Conservation (phyloP, 2,113 vertebrate species). For the Parus major region DNA sequence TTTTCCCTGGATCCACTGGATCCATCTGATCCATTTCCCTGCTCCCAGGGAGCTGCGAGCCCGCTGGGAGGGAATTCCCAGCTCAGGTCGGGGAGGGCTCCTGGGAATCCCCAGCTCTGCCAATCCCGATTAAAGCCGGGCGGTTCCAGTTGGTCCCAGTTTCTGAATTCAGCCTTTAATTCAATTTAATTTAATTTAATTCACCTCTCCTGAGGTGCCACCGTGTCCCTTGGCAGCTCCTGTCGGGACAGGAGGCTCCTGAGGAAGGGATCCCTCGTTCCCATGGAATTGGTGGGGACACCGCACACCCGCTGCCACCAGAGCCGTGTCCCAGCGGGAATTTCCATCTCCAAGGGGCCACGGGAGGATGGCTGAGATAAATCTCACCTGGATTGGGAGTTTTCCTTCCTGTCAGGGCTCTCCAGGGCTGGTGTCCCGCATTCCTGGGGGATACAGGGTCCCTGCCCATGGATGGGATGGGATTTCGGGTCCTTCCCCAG, state of each 20-base stretch:
- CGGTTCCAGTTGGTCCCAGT: not conserved
- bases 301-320: not conserved
- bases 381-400: not conserved
- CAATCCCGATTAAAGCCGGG: fast-evolving
- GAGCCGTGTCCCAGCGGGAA: not conserved
- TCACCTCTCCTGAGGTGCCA: not conserved
- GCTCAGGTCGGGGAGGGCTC: not conserved
- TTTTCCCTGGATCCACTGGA: fast-evolving
- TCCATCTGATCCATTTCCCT: too few relatives aligned
- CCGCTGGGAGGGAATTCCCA: not conserved
- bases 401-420: not conserved
- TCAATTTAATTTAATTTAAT: too few relatives aligned
- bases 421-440: not conserved
- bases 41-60: not conserved
- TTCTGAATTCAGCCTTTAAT: too few relatives aligned
- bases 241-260: not conserved
- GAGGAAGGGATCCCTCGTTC: not conserved
- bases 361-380: not conserved
- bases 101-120: not conserved
- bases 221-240: not conserved
- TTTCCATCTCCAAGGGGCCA: not conserved
- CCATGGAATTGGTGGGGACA: not conserved
- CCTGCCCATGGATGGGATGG: not conserved
- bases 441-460: not conserved
- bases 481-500: not conserved